Evolutionary conservation across 2,113 vertebrate species (phyloP), one percentile per base, ranked within the genome.

Genomic region (Cyphomyrus discorhynchus): DNA sequence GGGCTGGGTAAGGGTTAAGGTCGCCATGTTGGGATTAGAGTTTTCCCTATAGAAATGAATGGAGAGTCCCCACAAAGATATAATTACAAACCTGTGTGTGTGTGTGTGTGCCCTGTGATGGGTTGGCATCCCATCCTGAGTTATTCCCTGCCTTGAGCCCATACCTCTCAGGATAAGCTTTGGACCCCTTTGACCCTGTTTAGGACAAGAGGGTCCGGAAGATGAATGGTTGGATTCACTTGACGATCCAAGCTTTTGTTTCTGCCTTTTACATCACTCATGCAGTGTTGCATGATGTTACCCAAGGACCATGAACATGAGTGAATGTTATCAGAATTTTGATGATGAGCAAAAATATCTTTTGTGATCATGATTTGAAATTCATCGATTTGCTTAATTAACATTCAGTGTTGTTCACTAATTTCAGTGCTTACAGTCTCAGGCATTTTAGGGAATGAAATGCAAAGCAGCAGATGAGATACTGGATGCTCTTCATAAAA

Each of bases 351-450:
- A 42, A 50, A 86, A 47, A 50, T 86, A 27, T 27, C 21, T 86
- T 80, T 80, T 80, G 74, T 39, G 83, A 6, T 47, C 45, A 27
- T 86, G 83, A 86, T 47, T 85, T 31, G 47, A 49, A 47, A 86
- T 86, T 86, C 83, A 86, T 86, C n/a, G 45, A 47, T 86, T 27
- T 50, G 47, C 83, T 86, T 49, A 47, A 50, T 86, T 86, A 46
- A 86, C 7, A 49, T 86, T 47, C 83, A 86, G 45, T 31, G 42
- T 47, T 42, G 35, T 80, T 35, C 17, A 42, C 74, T 80, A 42
- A 80, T 42, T 42, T 80, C 62, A 70, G 62, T 70, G 62, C 10
- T 5, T 70, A 31, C n/a, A 70, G 74, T 80, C 74, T 80, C 1
- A 5, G 39, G 74, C 62, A 15, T 70, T 70, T 70, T 70, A 31